Conservation (phyloP, 2,888 invertebrate genomes). For the Abscondita cerata region DNA sequence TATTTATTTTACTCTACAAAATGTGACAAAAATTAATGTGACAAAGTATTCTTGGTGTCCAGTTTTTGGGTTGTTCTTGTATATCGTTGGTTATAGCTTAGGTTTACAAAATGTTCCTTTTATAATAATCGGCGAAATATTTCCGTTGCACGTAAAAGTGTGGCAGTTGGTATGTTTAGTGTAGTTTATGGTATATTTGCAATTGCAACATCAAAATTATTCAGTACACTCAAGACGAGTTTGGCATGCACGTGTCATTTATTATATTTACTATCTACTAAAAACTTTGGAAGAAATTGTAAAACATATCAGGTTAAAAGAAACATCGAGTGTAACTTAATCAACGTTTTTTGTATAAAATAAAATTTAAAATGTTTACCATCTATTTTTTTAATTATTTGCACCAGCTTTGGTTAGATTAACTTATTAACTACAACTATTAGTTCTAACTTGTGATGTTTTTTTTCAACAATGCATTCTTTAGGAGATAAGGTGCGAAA, state of each 20-base stretch:
- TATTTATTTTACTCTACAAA: conserved; percentile 56
- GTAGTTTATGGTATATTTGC: conserved; percentile 59
- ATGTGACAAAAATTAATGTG: conserved; percentile 48
- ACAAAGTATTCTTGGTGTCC: conserved; percentile 58
- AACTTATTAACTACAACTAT: no score
- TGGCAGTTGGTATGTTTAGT: conserved; percentile 61
- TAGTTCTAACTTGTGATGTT: no score
- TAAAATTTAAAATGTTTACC: no score
- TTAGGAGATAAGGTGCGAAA: no score
- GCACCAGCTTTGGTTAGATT: no score
- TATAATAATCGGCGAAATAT: conserved; percentile 60
- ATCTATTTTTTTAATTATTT: no score
- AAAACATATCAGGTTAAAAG: conserved; percentile 66
- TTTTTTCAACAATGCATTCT: no score
- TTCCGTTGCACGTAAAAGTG: conserved; percentile 62
- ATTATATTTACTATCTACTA: conserved; percentile 69
- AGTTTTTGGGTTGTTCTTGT: conserved; percentile 58
- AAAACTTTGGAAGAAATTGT: conserved; percentile 75
- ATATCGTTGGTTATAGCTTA: no score
- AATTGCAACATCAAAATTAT: conserved; percentile 59
- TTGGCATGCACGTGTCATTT: conserved; percentile 70
- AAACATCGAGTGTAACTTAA: no score
- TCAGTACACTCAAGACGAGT: conserved; percentile 62
- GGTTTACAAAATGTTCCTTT: conserved; percentile 62
- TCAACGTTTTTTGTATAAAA: no score